Base-by-base conservation (phyloP, 2,888 invertebrate species). In the Yponomeuta evonymella region DNA sequence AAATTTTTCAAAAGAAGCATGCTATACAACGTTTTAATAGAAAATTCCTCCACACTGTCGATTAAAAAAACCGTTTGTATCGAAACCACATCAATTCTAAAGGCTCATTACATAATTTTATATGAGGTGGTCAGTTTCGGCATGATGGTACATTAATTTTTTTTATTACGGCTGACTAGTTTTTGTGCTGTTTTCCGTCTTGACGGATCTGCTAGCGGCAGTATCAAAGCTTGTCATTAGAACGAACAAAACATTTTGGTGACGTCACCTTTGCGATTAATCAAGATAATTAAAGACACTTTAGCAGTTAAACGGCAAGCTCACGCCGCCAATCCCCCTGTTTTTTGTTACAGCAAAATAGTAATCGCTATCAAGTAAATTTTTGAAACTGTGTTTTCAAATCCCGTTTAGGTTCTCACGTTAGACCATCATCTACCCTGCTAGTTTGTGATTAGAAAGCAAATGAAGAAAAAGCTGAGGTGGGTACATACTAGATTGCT, bases 201-300 rank as follows among this genome's bases (percentile, higher is more conserved):
- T 15, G 43, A 58, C 51, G 15, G 51, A 58, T 58, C 51, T 58
- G 51, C 51, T 2, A 15, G 51, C 51, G 51, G 51, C 51, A 58
- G 51, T 58, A 58, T 58, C 51, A 58, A 58, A 58, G 51, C 51
- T 43, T 43, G 43, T 43, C 43, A 9, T 43, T 43, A 43, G 51
- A 58, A 58, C 51, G 51, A 58, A 58, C 51, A 15, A 58, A 43
- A 58, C 51, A 58, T 58, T 58, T 4, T 12, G 5, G 51, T 58
- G 51, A 58, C 51, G 51, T 58, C 51, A 58, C 51, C 51, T 58
- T 58, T 58, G 15, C 51, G 51, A 58, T 58, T 58, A 58, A 58
- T 58, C 51, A 58, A 58, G 51, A 3, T 58, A 58, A 58, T 58
- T 58, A 58, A 58, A 58, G 51, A 58, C 51, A 58, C 51, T 58